Percentiles rank a stretch among this genome's conserved stretches.
Conservation (phyloP, 2,888 invertebrate species). For the Apantesis nais region DNA sequence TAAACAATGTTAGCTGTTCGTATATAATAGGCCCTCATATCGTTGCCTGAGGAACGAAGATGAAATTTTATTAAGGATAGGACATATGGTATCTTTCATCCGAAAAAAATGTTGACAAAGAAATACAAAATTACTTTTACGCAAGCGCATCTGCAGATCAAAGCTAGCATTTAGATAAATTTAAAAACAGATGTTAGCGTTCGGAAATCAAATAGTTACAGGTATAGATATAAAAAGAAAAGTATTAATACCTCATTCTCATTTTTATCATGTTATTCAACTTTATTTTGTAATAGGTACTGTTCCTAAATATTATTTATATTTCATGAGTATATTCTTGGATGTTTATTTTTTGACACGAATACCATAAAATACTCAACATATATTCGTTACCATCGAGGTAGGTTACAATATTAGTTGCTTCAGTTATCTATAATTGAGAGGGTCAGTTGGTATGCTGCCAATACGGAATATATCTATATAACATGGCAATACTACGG, state of each 20-base stretch:
- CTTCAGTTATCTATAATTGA: slow-evolving; percentile 29
- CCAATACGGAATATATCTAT: slow-evolving; percentile 26
- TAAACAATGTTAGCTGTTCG: too few relatives aligned
- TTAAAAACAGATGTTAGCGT: neutral
- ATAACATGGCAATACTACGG: slow-evolving; percentile 12
- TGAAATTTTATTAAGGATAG: too few relatives aligned
- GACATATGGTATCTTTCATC: too few relatives aligned
- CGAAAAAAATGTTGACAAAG: too few relatives aligned
- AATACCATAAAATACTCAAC: slow-evolving; percentile 6
- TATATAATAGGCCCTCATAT: too few relatives aligned
- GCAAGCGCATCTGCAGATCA: too few relatives aligned
- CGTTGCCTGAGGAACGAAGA: too few relatives aligned
- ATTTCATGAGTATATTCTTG: slow-evolving; percentile 17
- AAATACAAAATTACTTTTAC: neutral
- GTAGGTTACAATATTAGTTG: slow-evolving; percentile 20
- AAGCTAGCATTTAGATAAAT: neutral
- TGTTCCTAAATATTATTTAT: slow-evolving; percentile 17
- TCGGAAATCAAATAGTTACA: neutral
- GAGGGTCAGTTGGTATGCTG: slow-evolving; percentile 34
- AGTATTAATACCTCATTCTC: slow-evolving; percentile 16
- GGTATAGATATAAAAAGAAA: slow-evolving; percentile 2
- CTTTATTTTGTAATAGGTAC: slow-evolving; percentile 30
- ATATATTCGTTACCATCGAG: slow-evolving; percentile 9
- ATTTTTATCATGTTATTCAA: slow-evolving; percentile 35
- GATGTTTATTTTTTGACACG: slow-evolving; percentile 6